These are phyloP conservation scores for Scophthalmus maximus DNA, from an alignment of 2,113 vertebrate genomes.

Conservation along the genomic window DNA sequence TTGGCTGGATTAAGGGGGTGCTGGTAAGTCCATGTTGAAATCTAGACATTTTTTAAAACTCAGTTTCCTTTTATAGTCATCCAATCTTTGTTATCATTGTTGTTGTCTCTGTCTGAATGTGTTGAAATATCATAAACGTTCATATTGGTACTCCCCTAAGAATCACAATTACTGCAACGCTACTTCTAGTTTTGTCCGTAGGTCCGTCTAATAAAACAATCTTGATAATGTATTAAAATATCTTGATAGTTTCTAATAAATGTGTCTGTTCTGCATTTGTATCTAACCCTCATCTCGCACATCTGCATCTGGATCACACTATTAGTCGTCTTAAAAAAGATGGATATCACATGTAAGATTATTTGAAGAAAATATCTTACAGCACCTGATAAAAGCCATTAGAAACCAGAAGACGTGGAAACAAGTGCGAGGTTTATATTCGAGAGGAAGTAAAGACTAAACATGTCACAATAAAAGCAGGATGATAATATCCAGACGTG, in stretches of 20 bases:
- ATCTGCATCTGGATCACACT: no score
- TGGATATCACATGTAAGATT: not conserved
- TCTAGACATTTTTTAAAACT: not conserved
- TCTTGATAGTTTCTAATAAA: not conserved
- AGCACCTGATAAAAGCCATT: not conserved
- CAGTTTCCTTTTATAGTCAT: no score
- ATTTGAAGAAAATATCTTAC: not conserved
- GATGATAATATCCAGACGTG: slow-evolving; percentile 63
- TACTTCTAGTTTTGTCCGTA: no score
- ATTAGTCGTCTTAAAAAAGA: no score
- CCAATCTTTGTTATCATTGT: no score
- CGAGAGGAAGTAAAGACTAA: slow-evolving; percentile 42
- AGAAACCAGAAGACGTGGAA: not conserved
- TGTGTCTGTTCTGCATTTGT: not conserved
- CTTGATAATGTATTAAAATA: no score
- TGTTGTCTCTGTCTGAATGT: no score
- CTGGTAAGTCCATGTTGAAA: slow-evolving; percentile 84
- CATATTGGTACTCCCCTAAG: not conserved
- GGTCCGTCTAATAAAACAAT: not conserved
- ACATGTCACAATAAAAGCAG: slow-evolving; percentile 59
- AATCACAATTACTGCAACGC: not conserved
- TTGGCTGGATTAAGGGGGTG: slow-evolving; percentile 98
- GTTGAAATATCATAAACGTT: not conserved
- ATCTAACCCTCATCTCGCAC: not conserved
- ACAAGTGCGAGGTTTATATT: slow-evolving; percentile 47